Percentiles rank a stretch among this genome's conserved stretches.
These are phyloP conservation scores for Phoebastria nigripes DNA, from an alignment of 2,797 vertebrate genomes.

Conservation along the genomic window DNA sequence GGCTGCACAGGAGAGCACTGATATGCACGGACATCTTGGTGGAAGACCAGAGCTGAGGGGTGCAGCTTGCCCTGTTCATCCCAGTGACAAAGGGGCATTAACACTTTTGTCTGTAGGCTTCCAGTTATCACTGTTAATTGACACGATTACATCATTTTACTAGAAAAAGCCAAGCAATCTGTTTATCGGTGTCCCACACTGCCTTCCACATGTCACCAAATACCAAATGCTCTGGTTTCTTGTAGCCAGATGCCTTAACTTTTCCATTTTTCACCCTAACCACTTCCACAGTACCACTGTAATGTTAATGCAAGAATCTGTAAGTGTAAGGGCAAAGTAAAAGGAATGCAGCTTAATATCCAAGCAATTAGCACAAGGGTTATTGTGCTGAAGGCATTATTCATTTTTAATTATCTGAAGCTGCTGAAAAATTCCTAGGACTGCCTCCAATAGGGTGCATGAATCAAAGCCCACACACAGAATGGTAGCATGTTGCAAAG, in stretches of 20 bases:
- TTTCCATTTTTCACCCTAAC: not conserved
- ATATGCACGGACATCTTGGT: rapidly evolving
- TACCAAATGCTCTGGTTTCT: not conserved
- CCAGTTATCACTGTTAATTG: not conserved
- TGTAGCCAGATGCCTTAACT: not conserved
- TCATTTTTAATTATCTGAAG: constrained; percentile 56
- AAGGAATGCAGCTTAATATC: constrained; percentile 53
- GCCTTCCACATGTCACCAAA: not conserved
- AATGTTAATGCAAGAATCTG: not conserved
- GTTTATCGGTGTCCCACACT: not conserved
- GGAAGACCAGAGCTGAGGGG: not conserved
- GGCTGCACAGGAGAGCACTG: not conserved
- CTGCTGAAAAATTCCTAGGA: constrained; percentile 54
- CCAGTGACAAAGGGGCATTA: not conserved
- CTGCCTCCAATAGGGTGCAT: constrained; percentile 16
- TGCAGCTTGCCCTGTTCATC: not conserved
- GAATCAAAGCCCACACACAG: constrained; percentile 54
- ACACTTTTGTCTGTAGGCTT: not conserved
- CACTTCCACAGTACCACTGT: not conserved
- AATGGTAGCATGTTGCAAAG: not conserved
- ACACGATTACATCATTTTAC: rapidly evolving
- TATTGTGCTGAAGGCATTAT: constrained; percentile 54
- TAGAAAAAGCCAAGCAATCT: not conserved
- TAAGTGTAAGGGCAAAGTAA: not conserved
- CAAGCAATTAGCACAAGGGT: constrained; percentile 48